Conservation (phyloP, 2,113 vertebrate genomes). For the Sphyrna mokarran region DNA sequence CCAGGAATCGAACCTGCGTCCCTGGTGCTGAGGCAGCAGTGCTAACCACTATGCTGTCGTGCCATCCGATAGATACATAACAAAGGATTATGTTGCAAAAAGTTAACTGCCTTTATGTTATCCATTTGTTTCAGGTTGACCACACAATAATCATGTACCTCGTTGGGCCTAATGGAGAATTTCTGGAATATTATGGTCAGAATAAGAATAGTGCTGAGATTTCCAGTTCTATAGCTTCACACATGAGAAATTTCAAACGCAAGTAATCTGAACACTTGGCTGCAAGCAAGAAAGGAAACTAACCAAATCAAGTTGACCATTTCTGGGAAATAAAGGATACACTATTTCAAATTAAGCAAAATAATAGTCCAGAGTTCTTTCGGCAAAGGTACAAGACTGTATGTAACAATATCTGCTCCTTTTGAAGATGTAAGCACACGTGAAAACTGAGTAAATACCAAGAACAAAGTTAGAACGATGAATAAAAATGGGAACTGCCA, state of each 20-base stretch:
- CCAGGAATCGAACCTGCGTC: no score
- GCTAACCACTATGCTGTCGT: no score
- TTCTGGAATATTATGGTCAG: conserved; percentile 88
- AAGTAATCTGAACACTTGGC: not conserved
- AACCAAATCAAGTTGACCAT: not conserved
- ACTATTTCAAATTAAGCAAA: not conserved
- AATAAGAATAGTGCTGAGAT: conserved; percentile 82
- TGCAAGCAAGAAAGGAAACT: not conserved
- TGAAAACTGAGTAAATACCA: not conserved
- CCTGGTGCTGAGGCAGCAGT: no score
- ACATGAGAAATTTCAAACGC: conserved; percentile 71
- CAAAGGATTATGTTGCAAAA: not conserved
- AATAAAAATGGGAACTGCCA: not conserved
- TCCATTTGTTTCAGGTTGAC: conserved; percentile 70
- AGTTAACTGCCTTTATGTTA: not conserved
- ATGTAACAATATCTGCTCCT: not conserved
- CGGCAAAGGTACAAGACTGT: not conserved
- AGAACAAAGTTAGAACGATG: not conserved
- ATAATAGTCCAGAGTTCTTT: not conserved
- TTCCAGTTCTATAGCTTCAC: conserved; percentile 62
- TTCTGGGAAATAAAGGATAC: not conserved
- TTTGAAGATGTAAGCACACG: not conserved
- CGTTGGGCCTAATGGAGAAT: conserved; percentile 78
- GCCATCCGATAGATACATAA: not conserved
- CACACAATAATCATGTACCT: conserved; percentile 99